A percentile compares a stretch with the other conserved stretches of the same genome.
These are phyloP conservation scores for Oenanthe melanoleuca DNA, from an alignment of 2,113 vertebrate species.

Conservation along the genomic window DNA sequence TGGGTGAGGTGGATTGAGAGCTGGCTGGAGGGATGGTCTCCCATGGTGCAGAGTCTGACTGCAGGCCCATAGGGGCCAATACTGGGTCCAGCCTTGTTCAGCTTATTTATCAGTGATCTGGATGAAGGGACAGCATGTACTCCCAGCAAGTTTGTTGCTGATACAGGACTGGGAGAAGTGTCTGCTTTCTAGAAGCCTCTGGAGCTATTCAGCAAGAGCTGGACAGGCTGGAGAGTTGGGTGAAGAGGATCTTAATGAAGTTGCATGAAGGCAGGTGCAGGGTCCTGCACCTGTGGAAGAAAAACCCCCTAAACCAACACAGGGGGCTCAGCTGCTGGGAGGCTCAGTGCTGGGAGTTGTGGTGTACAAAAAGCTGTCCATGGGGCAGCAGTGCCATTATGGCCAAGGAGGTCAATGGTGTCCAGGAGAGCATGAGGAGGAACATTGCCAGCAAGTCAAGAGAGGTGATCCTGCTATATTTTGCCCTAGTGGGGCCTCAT, in stretches of 20 bases:
- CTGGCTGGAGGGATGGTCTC: not conserved
- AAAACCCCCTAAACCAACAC: not conserved
- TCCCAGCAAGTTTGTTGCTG: not conserved
- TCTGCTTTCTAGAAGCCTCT: not conserved
- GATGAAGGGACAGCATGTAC: not conserved
- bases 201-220: not conserved
- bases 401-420: not conserved
- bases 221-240: not conserved
- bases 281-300: not conserved
- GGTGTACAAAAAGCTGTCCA: not conserved
- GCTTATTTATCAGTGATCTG: not conserved
- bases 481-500: not conserved
- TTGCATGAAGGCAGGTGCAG: not conserved
- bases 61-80: not conserved
- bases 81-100: not conserved
- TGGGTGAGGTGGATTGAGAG: not conserved
- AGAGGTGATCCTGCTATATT: not conserved
- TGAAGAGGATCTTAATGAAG: not conserved
- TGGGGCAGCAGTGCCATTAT: not conserved
- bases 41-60: not conserved
- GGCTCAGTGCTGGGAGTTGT: not conserved
- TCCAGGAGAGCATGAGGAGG: fast-evolving
- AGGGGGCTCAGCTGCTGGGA: not conserved
- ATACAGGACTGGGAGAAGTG: not conserved
- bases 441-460: not conserved